Base-by-base conservation (phyloP, 2,113 vertebrate genomes). In the Ameiurus melas region DNA sequence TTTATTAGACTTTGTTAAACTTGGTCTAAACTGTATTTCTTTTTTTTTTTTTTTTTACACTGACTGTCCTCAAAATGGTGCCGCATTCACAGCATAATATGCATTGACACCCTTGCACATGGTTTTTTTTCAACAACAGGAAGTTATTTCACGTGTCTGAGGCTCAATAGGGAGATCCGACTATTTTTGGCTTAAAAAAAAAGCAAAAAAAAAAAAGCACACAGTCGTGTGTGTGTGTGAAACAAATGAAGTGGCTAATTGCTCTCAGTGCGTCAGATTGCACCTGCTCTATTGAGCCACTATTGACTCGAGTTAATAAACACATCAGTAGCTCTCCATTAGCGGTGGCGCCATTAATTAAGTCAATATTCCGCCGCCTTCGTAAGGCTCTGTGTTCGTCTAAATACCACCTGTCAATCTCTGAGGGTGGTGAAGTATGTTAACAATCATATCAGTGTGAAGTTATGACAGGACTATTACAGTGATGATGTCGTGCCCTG, bases 261-360 rank as follows among this genome's bases (percentile, higher is more conserved):
- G 84, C 70, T 88, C 78, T 88, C 47, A 55, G 84, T 73, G 36
- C 79, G 14, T 87, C 71, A 84, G 39, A 70, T 60, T 84, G 81
- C 83, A 86, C 83, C 80, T 84, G 87, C 62, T 73, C 87, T 80
- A 71, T 78, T 73, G 79, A 80, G 87, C 53, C 85, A 77, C 86
- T 71, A 90, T 88, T 86, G 77, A 78, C 70, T 87, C 53, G 3
- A 36, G 47, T 73, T 83, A 22, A 88, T 85, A 86, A 84, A 90
- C 80, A 86, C 71, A 87, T 87, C 87, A 88, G 64, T 84, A 84
- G 73, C 87, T 86, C 73, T 83, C 85, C 71, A 73, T 88, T 90
- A 88, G 82, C 55, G 27, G 83, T 27, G n/a, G 62, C 4, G 25
- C 64, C 57, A 53, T 86, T 88, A 88, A 88, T 86, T 86, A 85